Percentiles rank a stretch among this genome's conserved stretches.
These are phyloP conservation scores for Phainopepla nitens DNA, from an alignment of 2,113 vertebrate genomes.

Conservation along the genomic window DNA sequence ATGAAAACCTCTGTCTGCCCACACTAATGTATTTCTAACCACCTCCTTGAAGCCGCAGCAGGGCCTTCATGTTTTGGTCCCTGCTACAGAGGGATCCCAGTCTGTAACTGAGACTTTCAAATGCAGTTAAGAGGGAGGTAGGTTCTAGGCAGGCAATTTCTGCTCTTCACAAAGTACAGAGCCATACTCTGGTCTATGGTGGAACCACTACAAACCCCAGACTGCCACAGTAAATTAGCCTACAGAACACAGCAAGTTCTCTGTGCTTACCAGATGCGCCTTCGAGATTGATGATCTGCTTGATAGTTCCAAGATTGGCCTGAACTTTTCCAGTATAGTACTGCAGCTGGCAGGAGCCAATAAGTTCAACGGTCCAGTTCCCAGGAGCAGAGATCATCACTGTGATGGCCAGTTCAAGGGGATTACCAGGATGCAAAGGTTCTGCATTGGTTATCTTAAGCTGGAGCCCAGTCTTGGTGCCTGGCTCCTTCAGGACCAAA, in stretches of 20 bases:
- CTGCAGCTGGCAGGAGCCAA: slow-evolving; percentile 61
- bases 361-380: slow-evolving; percentile 18
- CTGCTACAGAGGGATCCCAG: neutral
- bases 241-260: neutral
- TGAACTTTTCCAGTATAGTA: slow-evolving; percentile 57
- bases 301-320: slow-evolving; percentile 42
- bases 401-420: slow-evolving; percentile 39
- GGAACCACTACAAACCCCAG: neutral
- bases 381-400: slow-evolving; percentile 6
- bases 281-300: slow-evolving; percentile 14
- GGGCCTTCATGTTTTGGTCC: neutral
- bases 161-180: neutral
- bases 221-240: neutral
- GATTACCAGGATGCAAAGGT: slow-evolving; percentile 45
- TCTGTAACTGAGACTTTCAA: neutral
- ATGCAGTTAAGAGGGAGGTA: neutral
- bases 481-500: rapidly evolving
- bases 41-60: neutral
- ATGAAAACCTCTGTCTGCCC: neutral
- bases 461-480: neutral
- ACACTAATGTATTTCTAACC: neutral
- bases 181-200: neutral
- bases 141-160: neutral
- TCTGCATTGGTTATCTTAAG: slow-evolving; percentile 14
- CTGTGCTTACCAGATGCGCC: slow-evolving; percentile 41